Evolutionary conservation across 2,888 invertebrate species (phyloP), one percentile per base, ranked within the genome.

Genomic region (Drosophila anceps): DNA sequence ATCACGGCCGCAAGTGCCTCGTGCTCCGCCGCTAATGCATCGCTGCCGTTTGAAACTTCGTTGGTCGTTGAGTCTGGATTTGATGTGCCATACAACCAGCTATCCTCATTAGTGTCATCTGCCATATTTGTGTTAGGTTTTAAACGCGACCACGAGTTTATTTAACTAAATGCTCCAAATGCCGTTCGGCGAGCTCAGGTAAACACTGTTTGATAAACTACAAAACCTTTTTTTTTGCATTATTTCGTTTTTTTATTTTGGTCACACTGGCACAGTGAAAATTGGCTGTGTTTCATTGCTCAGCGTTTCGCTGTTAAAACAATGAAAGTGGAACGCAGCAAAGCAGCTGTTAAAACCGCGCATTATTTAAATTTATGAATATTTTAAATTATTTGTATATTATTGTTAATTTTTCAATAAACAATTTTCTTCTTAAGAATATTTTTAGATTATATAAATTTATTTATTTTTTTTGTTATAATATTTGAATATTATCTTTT

Each of bases 1-100:
- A 59, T 79, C 54, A 73, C 88, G 15, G 75, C 88, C 5, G 76
- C 81, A 1, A 79, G 69, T 9, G 76, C 79, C 71, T 86, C 86
- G 84, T 87, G 90, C 51, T 85, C 87, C 4, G 82, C 79, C 5
- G 82, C 83, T 78, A 70, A 74, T 27, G 69, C 72, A 44, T 82
- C 76, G 73, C 81, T 61, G 76, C 88, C 59, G 64, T 73, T 62
- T 62, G 83, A 77, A 81, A 82, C 69, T 81, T 90, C 92, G 59
- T 91, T 92, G 60, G 93, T 92, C 29, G 92, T 92, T 0, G 92
- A 92, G 59, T 93, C 93, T 37, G 94, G 94, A 86, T 94, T 95
- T 1, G 96, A 95, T 88, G 97, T 97, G 24, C 97, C 97, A 90
- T 98, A 98, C 70, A 98, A 94, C 97, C 97, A 98, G 91, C 95